These are phyloP conservation scores for Damaliscus lunatus DNA, from an alignment of 2,113 vertebrate genomes.

Conservation along the genomic window DNA sequence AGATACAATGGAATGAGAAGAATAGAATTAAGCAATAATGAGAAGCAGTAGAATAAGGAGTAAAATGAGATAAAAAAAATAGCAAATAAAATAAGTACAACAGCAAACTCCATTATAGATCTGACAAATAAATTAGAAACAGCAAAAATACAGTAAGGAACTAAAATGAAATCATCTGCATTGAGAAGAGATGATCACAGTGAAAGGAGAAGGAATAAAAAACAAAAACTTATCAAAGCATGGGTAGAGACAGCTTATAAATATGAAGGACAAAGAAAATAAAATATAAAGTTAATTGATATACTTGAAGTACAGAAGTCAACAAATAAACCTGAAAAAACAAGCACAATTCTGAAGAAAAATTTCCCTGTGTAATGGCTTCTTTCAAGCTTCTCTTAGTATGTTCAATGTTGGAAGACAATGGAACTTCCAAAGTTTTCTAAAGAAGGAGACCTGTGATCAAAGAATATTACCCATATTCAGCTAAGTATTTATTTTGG, in stretches of 20 bases:
- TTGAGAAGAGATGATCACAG: background rate
- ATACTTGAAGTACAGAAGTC: background rate
- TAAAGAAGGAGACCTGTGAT: background rate
- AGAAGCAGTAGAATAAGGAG: background rate
- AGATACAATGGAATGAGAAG: background rate
- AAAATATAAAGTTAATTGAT: background rate
- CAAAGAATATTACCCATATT: background rate
- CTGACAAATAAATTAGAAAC: background rate
- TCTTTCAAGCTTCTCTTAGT: background rate
- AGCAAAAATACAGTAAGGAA: background rate
- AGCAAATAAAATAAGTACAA: background rate
- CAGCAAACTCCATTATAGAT: background rate
- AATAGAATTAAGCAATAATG: background rate
- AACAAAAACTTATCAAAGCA: background rate
- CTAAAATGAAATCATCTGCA: background rate
- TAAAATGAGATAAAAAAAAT: background rate
- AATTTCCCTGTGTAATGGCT: background rate
- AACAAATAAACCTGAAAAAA: background rate
- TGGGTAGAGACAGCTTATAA: background rate
- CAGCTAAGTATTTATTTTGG: constrained; percentile 5
- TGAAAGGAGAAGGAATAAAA: background rate
- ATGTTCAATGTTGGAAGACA: background rate
- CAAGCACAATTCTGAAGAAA: background rate
- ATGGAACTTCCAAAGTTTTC: background rate
- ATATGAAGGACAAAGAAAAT: background rate